phyloP scores from a whole-genome alignment of 2,888 invertebrate species.

The Drosophila limbata region DNA sequence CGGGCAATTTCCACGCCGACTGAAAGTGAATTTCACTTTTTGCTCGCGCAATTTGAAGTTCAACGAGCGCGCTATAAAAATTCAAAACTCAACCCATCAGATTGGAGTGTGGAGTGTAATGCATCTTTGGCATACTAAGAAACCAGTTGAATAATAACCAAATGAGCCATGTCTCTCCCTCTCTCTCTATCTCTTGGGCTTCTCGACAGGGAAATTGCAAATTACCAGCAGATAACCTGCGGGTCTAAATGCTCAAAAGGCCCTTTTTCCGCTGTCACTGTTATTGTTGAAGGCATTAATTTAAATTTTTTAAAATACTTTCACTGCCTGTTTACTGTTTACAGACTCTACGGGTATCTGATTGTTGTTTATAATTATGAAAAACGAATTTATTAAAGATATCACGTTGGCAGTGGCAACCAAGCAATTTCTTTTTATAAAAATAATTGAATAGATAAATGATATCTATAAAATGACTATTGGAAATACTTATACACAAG shows the following conservation, averaged over 20 bases:
- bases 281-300: constrained; percentile 49
- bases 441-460: constrained; percentile 34
- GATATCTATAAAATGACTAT: background rate
- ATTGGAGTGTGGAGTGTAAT: constrained; percentile 38
- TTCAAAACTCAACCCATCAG: constrained; percentile 31
- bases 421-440: constrained; percentile 11
- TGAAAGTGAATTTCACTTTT: constrained; percentile 76
- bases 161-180: constrained; percentile 52
- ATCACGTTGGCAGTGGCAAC: constrained; percentile 11
- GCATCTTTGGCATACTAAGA: constrained; percentile 67
- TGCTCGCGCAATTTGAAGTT: constrained; percentile 70
- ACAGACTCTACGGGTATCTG: constrained; percentile 26
- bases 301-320: constrained; percentile 70
- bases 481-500: background rate
- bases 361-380: constrained; percentile 62
- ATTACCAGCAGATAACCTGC: constrained; percentile 72
- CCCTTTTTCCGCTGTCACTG: constrained; percentile 40
- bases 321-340: constrained; percentile 66
- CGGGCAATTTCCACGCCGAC: constrained; percentile 25
- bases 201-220: constrained; percentile 71
- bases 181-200: background rate
- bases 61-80: constrained; percentile 65
- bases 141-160: constrained; percentile 77
- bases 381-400: constrained; percentile 39
- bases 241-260: constrained; percentile 48